A percentile compares a stretch with the other conserved stretches of the same genome.
Conservation (phyloP, 2,888 invertebrate species). For the Cheilosia impressa region DNA sequence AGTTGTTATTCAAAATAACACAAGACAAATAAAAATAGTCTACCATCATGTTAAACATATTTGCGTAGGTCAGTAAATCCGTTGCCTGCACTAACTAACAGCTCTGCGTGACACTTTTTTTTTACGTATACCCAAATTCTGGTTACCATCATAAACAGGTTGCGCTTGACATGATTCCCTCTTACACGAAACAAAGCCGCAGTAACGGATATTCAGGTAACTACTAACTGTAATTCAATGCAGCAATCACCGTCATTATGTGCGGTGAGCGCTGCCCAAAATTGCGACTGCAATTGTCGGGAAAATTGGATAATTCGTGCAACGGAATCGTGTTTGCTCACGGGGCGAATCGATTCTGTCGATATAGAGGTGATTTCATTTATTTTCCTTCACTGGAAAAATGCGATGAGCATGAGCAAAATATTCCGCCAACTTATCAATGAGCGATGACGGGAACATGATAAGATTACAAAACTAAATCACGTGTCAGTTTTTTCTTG, state of each 20-base stretch:
- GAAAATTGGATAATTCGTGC: constrained; percentile 49
- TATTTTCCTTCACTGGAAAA: constrained; percentile 17
- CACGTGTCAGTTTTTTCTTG: constrained; percentile 35
- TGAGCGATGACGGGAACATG: constrained; percentile 33
- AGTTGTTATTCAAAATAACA: too few relatives aligned
- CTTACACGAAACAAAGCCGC: neutral
- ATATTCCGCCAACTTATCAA: constrained; percentile 18
- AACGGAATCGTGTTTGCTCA: constrained; percentile 31
- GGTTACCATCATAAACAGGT: constrained; percentile 24
- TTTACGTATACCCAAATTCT: constrained; percentile 5
- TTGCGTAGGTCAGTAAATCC: constrained; percentile 23
- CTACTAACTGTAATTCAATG: constrained; percentile 11
- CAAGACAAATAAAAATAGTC: neutral
- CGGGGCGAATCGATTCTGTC: constrained; percentile 30
- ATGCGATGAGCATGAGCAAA: constrained; percentile 44
- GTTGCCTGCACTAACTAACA: constrained; percentile 37
- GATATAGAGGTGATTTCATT: constrained; percentile 56
- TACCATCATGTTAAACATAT: neutral
- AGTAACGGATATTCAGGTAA: constrained; percentile 20
- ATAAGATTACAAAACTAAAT: constrained; percentile 63
- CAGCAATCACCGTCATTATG: constrained; percentile 12
- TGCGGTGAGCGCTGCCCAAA: constrained; percentile 20
- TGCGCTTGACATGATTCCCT: constrained; percentile 24
- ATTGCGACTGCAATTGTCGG: constrained; percentile 39
- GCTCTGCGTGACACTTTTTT: constrained; percentile 40